Evolutionary conservation across 2,113 vertebrate species (phyloP).

Genomic region (Caracal caracal): DNA sequence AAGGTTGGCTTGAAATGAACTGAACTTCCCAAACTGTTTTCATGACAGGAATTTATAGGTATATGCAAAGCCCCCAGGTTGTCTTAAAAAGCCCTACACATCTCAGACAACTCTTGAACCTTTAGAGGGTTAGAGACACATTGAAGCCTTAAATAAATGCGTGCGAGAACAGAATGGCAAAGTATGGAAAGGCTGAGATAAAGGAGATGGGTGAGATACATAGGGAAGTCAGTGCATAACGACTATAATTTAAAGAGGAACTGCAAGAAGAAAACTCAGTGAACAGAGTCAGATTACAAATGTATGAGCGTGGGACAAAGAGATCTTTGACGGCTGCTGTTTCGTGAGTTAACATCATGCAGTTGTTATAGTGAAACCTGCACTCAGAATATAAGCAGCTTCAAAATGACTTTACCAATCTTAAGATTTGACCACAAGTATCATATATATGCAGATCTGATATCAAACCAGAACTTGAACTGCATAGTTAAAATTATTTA

Average conservation of each 20-base stretch:
- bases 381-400: constrained; percentile 52
- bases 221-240: constrained; percentile 81
- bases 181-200: constrained; percentile 78
- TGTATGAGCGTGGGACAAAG: not conserved
- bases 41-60: not conserved
- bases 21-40: not conserved
- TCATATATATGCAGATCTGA: constrained; percentile 7
- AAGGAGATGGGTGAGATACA: constrained; percentile 93
- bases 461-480: constrained; percentile 7
- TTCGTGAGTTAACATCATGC: constrained; percentile 28
- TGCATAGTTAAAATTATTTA: constrained; percentile 50
- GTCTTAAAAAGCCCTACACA: not conserved
- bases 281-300: not conserved
- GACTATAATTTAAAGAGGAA: constrained; percentile 26
- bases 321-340: not conserved
- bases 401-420: constrained; percentile 48
- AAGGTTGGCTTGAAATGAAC: not conserved
- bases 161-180: not conserved
- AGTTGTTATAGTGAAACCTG: constrained; percentile 45
- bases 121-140: not conserved
- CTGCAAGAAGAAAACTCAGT: constrained; percentile 14
- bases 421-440: constrained; percentile 18
- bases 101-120: not conserved
- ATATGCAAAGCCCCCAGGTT: not conserved
- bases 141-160: not conserved